phyloP scores from a whole-genome alignment of 2,113 vertebrate species.

The Hydrolagus affinis region DNA sequence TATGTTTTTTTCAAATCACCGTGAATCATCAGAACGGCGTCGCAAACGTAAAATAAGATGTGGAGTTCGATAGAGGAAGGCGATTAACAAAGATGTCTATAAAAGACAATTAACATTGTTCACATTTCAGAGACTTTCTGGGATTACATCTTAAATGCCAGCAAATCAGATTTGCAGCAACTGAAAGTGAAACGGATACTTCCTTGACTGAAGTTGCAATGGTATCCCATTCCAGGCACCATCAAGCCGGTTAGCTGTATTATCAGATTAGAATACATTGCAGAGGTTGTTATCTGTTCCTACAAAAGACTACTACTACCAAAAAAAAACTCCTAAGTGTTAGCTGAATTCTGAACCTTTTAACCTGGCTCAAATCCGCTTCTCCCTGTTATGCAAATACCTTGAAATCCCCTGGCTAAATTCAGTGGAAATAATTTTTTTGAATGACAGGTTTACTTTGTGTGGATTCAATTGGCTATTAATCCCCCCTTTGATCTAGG shows the following conservation, averaged over 20 bases:
- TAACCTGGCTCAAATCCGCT: slow-evolving; percentile 71
- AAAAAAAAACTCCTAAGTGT: slow-evolving; percentile 66
- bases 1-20: no score
- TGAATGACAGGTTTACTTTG: slow-evolving; percentile 84
- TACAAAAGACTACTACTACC: slow-evolving; percentile 38
- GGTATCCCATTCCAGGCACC: slow-evolving; percentile 68
- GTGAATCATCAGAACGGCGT: background rate
- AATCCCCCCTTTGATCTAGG: slow-evolving; percentile 80
- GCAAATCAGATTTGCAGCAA: slow-evolving; percentile 77
- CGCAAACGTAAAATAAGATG: slow-evolving; percentile 18
- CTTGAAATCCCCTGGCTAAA: slow-evolving; percentile 67
- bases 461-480: slow-evolving; percentile 71
- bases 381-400: slow-evolving; percentile 76
- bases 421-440: slow-evolving; percentile 80
- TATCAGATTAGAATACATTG: slow-evolving; percentile 75
- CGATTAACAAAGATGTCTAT: slow-evolving; percentile 53
- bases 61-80: slow-evolving; percentile 57
- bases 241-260: slow-evolving; percentile 67
- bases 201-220: slow-evolving; percentile 69
- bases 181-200: slow-evolving; percentile 79
- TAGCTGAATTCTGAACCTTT: slow-evolving; percentile 72
- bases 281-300: slow-evolving; percentile 38
- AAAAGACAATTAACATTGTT: slow-evolving; percentile 57
- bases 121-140: slow-evolving; percentile 56
- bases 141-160: slow-evolving; percentile 79